phyloP scores from a whole-genome alignment of 2,113 vertebrate species.

The Chlorodrepanis virens region DNA sequence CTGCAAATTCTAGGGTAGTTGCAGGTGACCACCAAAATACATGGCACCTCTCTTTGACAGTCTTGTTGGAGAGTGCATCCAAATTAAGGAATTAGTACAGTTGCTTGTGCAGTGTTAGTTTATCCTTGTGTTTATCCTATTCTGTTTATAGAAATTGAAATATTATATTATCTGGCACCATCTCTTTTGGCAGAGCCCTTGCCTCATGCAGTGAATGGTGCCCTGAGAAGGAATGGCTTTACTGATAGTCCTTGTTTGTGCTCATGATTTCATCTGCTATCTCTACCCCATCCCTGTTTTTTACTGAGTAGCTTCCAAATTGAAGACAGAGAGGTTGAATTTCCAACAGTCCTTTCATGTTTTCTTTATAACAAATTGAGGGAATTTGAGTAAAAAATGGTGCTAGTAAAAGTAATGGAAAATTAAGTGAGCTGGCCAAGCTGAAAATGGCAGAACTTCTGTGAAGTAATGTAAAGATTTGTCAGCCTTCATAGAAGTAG shows the following conservation, averaged over 20 bases:
- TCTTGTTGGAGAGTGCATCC: not conserved
- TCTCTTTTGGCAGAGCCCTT: not conserved
- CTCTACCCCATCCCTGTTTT: not conserved
- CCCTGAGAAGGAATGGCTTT: not conserved
- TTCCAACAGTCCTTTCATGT: not conserved
- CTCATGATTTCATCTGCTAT: not conserved
- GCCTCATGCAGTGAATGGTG: not conserved
- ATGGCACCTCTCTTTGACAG: fast-evolving
- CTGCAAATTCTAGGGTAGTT: not conserved
- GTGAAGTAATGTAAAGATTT: not conserved
- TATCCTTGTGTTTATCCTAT: not conserved
- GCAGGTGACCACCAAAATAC: not conserved
- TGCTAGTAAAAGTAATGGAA: not conserved
- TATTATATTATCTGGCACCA: not conserved
- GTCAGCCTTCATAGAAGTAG: not conserved
- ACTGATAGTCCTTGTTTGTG: not conserved
- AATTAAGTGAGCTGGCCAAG: not conserved
- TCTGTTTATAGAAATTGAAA: not conserved
- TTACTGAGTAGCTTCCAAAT: not conserved
- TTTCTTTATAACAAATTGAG: not conserved
- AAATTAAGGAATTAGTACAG: not conserved
- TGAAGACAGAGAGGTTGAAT: not conserved
- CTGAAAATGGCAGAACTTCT: not conserved
- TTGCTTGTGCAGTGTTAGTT: not conserved
- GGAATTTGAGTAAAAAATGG: not conserved